Conservation (phyloP, 2,113 vertebrate species). For the Prolemur simus region DNA sequence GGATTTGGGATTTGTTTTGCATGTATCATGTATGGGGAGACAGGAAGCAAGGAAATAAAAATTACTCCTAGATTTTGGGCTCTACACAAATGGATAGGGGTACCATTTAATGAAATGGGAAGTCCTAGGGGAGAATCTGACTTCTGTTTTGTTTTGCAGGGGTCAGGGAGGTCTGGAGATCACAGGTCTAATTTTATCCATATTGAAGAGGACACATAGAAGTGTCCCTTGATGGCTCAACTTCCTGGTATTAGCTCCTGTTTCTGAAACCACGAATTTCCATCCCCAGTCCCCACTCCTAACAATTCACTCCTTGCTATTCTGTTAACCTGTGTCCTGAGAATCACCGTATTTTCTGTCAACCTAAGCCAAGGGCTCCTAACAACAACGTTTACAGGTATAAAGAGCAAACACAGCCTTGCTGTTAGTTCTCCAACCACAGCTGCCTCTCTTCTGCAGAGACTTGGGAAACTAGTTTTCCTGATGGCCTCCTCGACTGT, state of each 20-base stretch:
- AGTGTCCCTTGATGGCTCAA: not conserved
- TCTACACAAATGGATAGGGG: not conserved
- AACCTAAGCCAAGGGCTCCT: not conserved
- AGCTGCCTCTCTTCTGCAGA: not conserved
- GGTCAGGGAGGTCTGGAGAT: not conserved
- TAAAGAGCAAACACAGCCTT: not conserved
- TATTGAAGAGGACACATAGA: not conserved
- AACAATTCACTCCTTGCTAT: not conserved
- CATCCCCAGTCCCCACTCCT: not conserved
- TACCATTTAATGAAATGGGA: not conserved
- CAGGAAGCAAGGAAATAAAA: not conserved
- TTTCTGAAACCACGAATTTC: not conserved
- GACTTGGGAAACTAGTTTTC: not conserved
- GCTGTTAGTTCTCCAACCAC: not conserved
- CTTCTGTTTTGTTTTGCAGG: not conserved
- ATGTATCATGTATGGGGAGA: not conserved
- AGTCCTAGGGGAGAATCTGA: not conserved
- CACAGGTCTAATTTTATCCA: not conserved
- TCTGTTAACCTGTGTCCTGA: not conserved
- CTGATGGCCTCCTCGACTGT: not conserved
- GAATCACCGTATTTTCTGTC: not conserved
- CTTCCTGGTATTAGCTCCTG: not conserved
- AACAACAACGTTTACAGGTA: not conserved
- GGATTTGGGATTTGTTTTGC: not conserved
- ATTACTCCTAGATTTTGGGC: not conserved